Base-by-base conservation (phyloP, 2,797 vertebrate genomes). In the Remorina albescens region DNA sequence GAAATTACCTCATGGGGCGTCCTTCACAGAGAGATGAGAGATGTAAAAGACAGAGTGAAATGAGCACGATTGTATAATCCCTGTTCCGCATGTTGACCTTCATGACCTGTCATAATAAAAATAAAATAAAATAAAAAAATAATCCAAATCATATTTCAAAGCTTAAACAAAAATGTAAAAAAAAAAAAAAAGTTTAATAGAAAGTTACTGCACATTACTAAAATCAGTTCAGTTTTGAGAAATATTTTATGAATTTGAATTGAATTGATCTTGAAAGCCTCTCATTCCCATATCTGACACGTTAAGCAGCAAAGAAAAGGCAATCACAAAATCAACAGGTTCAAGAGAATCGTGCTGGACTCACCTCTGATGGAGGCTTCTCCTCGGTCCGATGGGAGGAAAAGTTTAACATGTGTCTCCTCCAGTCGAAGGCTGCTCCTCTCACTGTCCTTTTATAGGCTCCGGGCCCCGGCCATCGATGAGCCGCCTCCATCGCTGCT, bases 1-100 rank as follows among this genome's bases (percentile, higher is more conserved):
- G 21, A 4, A 3, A 0, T 82, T 85, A 98, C 97, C 90, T 94
- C 41, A 96, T 49, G 19, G 95, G 90, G 67, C 91, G 95, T 42
- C 95, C 95, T 66, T 95, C 93, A 58, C 87, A 90, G 32, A 74
- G 77, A 57, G 91, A 57, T 18, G 93, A 88, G 76, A 95, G 88
- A 57, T 91, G 93, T 44, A 96, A 39, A 55, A 94, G 81, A 71
- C 92, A 95, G 47, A 98, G 76, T 62, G 94, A 67, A 13, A 92
- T 26, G 10, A 94, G 47, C 2, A 96, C 49, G 18, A 88, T 85
- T 71, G 86, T 85, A 85, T 76, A 87, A 58, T 87, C 80, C 88
- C 93, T 58, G 51, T 69, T 71, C 70, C 71, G 91, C 69, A 91
- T 71, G 73, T 91, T 93, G 87, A 90, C 56, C 94, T 95, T 95